Percentiles rank a stretch among this genome's conserved stretches.
Evolutionary conservation across 2,797 vertebrate species (phyloP).

Genomic region (Sarcoramphus papa): DNA sequence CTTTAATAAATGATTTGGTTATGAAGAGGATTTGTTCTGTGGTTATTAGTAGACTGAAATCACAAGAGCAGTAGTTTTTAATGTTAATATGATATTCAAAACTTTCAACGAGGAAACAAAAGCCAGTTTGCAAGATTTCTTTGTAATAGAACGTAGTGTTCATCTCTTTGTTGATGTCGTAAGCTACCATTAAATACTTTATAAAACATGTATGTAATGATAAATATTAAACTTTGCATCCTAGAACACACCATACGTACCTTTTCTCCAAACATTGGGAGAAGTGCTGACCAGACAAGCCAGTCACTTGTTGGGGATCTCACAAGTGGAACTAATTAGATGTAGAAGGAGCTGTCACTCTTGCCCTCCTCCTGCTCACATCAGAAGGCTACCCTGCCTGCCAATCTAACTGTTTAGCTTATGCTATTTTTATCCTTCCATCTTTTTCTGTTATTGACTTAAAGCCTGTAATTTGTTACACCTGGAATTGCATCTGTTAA

Average conservation of each 20-base stretch:
- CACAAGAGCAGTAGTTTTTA: neutral
- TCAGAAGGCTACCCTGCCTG: neutral
- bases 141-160: neutral
- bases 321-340: neutral
- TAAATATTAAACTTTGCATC: neutral
- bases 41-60: neutral
- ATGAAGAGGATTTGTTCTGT: neutral
- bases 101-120: neutral
- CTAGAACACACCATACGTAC: rapidly evolving
- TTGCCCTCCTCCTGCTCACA: neutral
- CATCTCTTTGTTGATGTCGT: neutral
- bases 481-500: neutral
- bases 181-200: neutral
- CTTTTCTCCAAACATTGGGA: neutral
- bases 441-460: neutral
- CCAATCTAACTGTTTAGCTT: neutral
- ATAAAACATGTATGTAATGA: neutral
- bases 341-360: neutral
- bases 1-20: neutral
- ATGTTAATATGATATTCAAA: neutral
- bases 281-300: neutral
- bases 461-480: constrained; percentile 19
- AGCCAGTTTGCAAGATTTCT: neutral
- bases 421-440: neutral
- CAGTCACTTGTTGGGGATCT: neutral